A percentile compares a stretch with the other conserved stretches of the same genome.
These are phyloP conservation scores for Ctenosaura bakeri DNA, from an alignment of 2,797 vertebrate species.

Conservation along the genomic window DNA sequence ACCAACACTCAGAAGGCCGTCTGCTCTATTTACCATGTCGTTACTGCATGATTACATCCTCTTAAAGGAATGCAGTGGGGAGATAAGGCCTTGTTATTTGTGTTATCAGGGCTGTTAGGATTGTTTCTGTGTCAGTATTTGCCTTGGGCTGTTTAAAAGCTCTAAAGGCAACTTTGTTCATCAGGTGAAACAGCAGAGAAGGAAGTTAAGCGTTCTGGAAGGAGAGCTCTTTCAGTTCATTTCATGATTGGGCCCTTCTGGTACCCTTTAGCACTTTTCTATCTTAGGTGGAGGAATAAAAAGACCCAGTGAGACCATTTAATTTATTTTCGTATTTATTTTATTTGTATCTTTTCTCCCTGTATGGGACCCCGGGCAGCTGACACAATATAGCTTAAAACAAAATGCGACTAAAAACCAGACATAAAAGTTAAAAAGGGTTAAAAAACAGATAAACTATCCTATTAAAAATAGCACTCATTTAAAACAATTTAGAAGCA, in stretches of 20 bases:
- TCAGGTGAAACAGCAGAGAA: not conserved
- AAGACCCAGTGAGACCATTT: not conserved
- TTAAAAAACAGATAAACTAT: too few species aligned
- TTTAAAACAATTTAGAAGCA: too few species aligned
- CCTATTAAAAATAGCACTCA: too few species aligned
- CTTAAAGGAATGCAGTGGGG: conserved; percentile 1
- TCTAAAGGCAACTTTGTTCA: not conserved
- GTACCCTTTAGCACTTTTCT: not conserved
- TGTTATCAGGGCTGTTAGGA: conserved; percentile 15
- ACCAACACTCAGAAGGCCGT: not conserved
- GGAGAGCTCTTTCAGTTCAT: not conserved
- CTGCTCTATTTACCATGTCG: not conserved
- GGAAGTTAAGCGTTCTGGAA: not conserved
- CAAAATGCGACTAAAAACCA: too few species aligned
- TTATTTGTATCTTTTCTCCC: too few species aligned
- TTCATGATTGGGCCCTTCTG: not conserved
- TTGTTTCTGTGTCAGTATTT: conserved; percentile 18
- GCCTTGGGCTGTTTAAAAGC: not conserved
- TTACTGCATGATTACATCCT: rapidly evolving
- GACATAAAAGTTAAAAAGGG: too few species aligned
- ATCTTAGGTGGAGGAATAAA: not conserved
- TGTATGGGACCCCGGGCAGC: too few species aligned
- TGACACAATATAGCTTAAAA: too few species aligned
- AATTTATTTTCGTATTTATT: too few species aligned
- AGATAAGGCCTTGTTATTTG: not conserved